Evolutionary conservation across 2,888 invertebrate species (phyloP).

Genomic region (Drosophila borborema): DNA sequence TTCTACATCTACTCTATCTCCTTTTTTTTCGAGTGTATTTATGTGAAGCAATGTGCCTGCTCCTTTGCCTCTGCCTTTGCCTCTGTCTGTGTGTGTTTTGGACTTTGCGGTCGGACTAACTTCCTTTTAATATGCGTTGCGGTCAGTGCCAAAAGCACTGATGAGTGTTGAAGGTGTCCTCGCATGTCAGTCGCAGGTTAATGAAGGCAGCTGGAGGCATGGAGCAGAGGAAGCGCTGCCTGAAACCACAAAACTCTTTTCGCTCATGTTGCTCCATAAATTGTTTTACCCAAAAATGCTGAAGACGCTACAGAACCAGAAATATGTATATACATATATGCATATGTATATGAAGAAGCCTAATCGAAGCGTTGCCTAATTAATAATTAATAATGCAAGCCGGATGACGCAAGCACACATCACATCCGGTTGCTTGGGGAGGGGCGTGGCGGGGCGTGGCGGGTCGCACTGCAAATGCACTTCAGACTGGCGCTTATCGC

Average conservation of each 20-base stretch:
- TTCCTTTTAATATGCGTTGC: slow-evolving; percentile 57
- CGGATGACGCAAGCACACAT: slow-evolving; percentile 41
- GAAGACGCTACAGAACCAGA: neutral
- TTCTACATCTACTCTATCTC: too few relatives aligned
- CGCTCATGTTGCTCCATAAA: slow-evolving; percentile 1
- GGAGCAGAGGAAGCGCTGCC: too few relatives aligned
- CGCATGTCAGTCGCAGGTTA: neutral
- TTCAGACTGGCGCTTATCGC: slow-evolving; percentile 43
- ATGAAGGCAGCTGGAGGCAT: too few relatives aligned
- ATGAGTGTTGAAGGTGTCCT: slow-evolving; percentile 23
- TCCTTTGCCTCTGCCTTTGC: slow-evolving; percentile 2
- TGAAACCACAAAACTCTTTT: slow-evolving; percentile 5
- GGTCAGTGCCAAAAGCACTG: slow-evolving; percentile 39
- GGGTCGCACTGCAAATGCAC: slow-evolving; percentile 2
- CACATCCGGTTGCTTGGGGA: slow-evolving; percentile 32
- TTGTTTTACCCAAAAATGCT: neutral
- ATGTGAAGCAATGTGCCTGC: slow-evolving; percentile 1
- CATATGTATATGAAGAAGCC: slow-evolving; percentile 4
- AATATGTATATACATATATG: neutral
- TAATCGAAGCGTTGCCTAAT: slow-evolving; percentile 14
- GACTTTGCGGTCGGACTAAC: slow-evolving; percentile 48
- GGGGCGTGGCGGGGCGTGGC: neutral
- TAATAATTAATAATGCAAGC: slow-evolving; percentile 38
- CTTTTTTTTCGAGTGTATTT: neutral
- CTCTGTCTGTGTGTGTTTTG: slow-evolving; percentile 8